Evolutionary conservation across 2,888 invertebrate genomes (phyloP).

Genomic region (Sicus ferrugineus): DNA sequence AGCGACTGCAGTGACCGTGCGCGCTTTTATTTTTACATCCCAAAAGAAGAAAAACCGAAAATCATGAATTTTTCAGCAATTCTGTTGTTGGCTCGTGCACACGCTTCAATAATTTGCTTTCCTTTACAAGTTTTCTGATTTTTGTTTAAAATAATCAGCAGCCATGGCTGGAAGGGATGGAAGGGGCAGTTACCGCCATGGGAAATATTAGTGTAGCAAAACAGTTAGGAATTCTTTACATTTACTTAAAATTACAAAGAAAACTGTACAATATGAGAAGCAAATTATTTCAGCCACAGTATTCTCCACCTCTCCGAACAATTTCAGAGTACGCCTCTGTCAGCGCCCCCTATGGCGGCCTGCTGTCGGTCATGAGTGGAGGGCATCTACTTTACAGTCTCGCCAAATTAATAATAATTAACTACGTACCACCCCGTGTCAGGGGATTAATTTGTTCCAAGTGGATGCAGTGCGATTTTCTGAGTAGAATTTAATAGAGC

Average conservation of each 20-base stretch:
- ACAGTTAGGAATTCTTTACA: no score
- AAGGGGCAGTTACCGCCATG: background rate
- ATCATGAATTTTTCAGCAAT: slow-evolving; percentile 14
- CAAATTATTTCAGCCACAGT: no score
- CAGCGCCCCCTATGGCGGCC: background rate
- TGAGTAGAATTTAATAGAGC: no score
- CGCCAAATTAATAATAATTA: slow-evolving; percentile 44
- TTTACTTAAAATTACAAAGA: no score
- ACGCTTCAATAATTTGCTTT: slow-evolving; percentile 1
- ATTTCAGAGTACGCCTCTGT: no score
- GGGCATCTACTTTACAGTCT: slow-evolving; percentile 45
- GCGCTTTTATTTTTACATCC: slow-evolving; percentile 26
- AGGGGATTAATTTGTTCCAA: slow-evolving; percentile 21
- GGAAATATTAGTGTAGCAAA: no score
- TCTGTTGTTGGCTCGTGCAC: slow-evolving; percentile 15
- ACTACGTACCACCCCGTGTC: slow-evolving; percentile 18
- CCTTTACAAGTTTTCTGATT: background rate
- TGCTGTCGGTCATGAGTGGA: slow-evolving; percentile 8
- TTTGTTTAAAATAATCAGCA: slow-evolving; percentile 8
- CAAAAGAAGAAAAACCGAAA: no score
- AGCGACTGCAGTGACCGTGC: background rate
- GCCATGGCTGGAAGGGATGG: background rate
- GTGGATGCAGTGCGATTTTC: background rate
- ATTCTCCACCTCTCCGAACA: no score
- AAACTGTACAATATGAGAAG: no score